Base-by-base conservation (phyloP, 2,797 vertebrate species). In the Malurus leucopterus region DNA sequence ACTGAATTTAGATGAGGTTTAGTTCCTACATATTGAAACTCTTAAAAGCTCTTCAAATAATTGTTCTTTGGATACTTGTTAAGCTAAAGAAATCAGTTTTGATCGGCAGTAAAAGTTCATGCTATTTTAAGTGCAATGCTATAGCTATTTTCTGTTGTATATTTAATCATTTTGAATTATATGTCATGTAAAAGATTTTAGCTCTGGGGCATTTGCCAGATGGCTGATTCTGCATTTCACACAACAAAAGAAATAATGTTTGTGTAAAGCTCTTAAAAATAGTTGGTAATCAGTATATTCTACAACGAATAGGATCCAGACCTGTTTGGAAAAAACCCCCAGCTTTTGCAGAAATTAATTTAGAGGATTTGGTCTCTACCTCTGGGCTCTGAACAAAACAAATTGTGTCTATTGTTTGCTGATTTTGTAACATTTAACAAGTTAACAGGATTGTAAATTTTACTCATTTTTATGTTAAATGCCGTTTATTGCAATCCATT, bases 211-310 rank as follows among this genome's bases (percentile, higher is more conserved):
- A 97, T 96, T 97, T 97, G 97, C 97, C 97, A 98, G 97, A 98
- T 97, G 97, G 97, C 96, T 97, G 97, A 97, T 98, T 97, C 96
- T 93, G 95, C 96, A 95, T 97, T 97, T 96, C 94, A 96, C 96
- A 96, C 97, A 97, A 98, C 97, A 98, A 98, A 97, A 97, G 96
- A 95, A 97, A 97, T 97, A 97, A 97, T 98, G 97, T 97, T 97
- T 97, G 97, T 97, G 97, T 97, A 97, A 97, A 97, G 97, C 97
- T 97, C 96, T 93, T 96, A 96, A 94, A 97, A 97, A 96, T 97
- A 97, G 96, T 96, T 97, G 96, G 96, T 97, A 97, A 98, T 98
- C 97, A 97, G 97, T 96, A 96, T 96, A 97, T 97, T 98, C 97
- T 97, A 97, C 95, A 95, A 96, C 95, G 93, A 96, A 96, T 95